A percentile compares a stretch with the other conserved stretches of the same genome.
Conservation (phyloP, 92 coral and sea anemone genomes). For the Actinernus sp. region DNA sequence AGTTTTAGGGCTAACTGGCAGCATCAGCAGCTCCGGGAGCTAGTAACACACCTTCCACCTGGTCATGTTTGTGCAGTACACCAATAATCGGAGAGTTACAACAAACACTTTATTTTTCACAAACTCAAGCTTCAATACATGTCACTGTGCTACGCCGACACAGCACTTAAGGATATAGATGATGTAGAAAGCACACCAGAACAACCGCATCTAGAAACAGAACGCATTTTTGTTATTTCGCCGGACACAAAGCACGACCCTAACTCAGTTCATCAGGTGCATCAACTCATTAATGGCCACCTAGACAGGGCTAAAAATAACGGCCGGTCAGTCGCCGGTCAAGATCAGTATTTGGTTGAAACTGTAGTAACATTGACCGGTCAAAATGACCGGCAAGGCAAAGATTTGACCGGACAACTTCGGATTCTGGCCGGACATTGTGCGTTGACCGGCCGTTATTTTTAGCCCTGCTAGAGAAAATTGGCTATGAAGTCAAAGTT, state of each 20-base stretch:
- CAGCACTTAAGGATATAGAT: neutral
- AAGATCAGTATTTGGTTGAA: too few species aligned
- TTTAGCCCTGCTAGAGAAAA: too few species aligned
- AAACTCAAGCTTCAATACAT: neutral
- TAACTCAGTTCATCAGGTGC: slow-evolving; percentile 47
- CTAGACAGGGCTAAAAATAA: too few species aligned
- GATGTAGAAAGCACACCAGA: neutral
- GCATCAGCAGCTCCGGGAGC: slow-evolving; percentile 7
- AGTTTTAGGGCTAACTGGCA: slow-evolving; percentile 34
- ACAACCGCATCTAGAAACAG: neutral
- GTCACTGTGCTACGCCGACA: neutral
- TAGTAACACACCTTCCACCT: slow-evolving; percentile 14
- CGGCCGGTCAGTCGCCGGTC: too few species aligned
- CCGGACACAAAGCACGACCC: too few species aligned
- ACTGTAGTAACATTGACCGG: too few species aligned
- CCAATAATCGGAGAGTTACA: neutral
- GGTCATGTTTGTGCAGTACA: neutral
- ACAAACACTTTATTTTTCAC: neutral
- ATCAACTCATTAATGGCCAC: slow-evolving; percentile 18
- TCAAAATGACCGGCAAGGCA: too few species aligned
- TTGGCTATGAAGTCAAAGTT: slow-evolving; percentile 16
- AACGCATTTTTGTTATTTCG: neutral
- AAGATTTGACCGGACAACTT: too few species aligned
- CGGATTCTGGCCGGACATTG: too few species aligned
- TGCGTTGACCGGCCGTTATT: too few species aligned